Conservation (phyloP, 2,888 invertebrate genomes). For the Sclerodermus sp. region DNA sequence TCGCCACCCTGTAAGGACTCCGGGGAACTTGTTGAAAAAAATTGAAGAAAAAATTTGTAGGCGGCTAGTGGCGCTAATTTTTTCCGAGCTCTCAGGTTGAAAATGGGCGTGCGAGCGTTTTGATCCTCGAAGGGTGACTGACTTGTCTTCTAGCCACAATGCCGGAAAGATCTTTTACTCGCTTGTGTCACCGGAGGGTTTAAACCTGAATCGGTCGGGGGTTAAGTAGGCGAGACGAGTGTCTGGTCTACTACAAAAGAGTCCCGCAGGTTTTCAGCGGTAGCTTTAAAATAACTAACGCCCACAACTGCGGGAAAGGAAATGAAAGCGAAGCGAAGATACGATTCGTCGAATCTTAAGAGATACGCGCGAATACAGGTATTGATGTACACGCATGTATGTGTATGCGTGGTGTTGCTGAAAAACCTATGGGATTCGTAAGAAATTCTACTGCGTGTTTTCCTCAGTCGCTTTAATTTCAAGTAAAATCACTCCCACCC, state of each 20-base stretch:
- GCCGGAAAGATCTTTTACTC: background rate
- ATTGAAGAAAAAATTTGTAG: too few species aligned
- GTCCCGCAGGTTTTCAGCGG: background rate
- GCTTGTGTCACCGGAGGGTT: background rate
- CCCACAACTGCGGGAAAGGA: too few species aligned
- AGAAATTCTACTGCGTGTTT: too few species aligned
- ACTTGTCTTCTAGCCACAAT: background rate
- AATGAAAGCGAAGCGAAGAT: too few species aligned
- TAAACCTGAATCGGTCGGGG: background rate
- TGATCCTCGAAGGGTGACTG: background rate
- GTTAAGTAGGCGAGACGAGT: background rate
- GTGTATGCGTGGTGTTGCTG: too few species aligned
- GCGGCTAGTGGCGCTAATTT: background rate
- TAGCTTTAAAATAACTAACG: too few species aligned
- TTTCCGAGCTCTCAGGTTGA: background rate
- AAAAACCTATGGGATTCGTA: too few species aligned
- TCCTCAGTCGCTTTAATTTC: too few species aligned
- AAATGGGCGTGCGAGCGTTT: background rate
- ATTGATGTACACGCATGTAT: too few species aligned
- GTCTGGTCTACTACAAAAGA: background rate
- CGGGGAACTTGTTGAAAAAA: background rate
- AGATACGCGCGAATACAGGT: too few species aligned
- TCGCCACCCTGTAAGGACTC: background rate
- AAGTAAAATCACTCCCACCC: too few species aligned
- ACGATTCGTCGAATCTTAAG: too few species aligned